Base-by-base conservation (phyloP, 2,888 invertebrate species). In the Helleia helle region DNA sequence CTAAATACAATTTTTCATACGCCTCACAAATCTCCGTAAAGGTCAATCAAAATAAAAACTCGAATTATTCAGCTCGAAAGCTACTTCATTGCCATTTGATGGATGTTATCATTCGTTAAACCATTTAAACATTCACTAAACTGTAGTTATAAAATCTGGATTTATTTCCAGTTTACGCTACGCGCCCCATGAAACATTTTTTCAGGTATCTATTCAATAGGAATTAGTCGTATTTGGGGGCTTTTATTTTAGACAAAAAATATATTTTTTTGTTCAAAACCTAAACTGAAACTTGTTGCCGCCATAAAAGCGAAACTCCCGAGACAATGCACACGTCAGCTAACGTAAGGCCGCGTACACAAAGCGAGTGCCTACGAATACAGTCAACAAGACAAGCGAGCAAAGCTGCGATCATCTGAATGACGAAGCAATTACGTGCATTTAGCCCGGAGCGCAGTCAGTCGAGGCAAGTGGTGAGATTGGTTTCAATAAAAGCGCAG, bases 401-500 rank as follows among this genome's bases (percentile, higher is more conserved):
- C 64, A 63, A 62, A 67, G 65, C 71, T 63, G 68, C 71, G 71
- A 77, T 81, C 74, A 80, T 76, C 73, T 79, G 75, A 79, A 81
- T 79, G 83, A 77, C 73, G 75, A 66, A 71, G 80, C 81, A 80
- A 83, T 83, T 81, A 83, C 72, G 71, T 68, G 71, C 75, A 72
- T 77, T 77, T 71, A 79, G 65, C 70, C 66, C 61, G 55, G 59
- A 61, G 71, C 69, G 69, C 71, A 79, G 76, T 71, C 71, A 73
- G 72, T 60, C 69, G 71, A 63, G 71, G 68, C 79, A 79, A 81
- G 76, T 79, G 81, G 65, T 68, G 72, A 75, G 81, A 84, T 84
- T 76, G 80, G 79, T 81, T 80, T 76, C 79, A 79, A 84, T 81
- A 83, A 81, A 83, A 81, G 79, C 73, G 67, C 79, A 77, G 65